These are phyloP conservation scores for Hassar affinis DNA, from an alignment of 2,113 vertebrate species.

Conservation along the genomic window DNA sequence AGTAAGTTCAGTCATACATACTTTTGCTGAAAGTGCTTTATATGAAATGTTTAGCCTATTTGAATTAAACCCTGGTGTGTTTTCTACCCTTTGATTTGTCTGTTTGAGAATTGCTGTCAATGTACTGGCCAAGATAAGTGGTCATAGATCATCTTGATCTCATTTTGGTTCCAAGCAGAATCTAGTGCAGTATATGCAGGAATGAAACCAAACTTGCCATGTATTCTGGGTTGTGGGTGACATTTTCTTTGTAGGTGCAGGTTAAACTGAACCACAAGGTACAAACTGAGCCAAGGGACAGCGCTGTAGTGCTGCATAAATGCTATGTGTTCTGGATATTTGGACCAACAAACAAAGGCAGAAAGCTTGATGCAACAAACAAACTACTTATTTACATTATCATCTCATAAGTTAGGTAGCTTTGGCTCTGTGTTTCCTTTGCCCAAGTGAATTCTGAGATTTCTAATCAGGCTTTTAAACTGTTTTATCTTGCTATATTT, in stretches of 20 bases:
- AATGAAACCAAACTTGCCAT: neutral
- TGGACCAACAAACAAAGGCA: neutral
- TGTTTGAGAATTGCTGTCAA: neutral
- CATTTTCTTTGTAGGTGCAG: neutral
- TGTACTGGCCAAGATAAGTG: neutral
- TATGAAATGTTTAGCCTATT: neutral
- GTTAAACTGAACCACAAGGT: neutral
- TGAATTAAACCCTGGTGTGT: neutral
- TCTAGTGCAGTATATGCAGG: neutral
- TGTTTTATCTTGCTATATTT: neutral
- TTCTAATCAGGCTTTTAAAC: neutral
- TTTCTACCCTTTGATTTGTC: neutral
- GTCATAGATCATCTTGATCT: neutral
- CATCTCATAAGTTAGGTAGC: neutral
- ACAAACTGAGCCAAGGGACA: neutral
- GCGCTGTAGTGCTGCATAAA: neutral
- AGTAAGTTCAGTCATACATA: slow-evolving; percentile 32
- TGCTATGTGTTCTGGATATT: neutral
- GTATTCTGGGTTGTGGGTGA: neutral
- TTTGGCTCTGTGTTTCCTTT: neutral
- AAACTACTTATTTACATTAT: neutral
- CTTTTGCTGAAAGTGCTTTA: neutral
- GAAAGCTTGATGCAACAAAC: neutral
- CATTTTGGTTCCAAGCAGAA: neutral
- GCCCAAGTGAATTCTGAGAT: neutral